phyloP scores from a whole-genome alignment of 2,888 invertebrate species.

The Ecliptopera silaceata region DNA sequence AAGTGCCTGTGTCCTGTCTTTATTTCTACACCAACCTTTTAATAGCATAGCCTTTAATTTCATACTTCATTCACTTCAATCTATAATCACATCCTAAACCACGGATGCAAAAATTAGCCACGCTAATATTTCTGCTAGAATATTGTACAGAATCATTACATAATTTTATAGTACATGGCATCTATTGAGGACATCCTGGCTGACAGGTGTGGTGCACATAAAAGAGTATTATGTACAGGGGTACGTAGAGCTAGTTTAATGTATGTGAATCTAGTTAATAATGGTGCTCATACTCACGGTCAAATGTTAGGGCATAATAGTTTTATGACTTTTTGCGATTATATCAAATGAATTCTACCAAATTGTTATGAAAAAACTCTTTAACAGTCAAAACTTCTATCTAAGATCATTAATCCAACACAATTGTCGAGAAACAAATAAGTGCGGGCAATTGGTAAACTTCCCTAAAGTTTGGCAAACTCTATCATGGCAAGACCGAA shows the following conservation, averaged over 20 bases:
- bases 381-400: not conserved
- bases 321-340: conserved; percentile 13
- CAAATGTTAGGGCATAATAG: conserved; percentile 21
- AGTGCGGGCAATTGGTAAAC: not conserved
- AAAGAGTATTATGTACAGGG: conserved; percentile 20
- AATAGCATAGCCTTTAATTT: not conserved
- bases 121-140: conserved; percentile 1
- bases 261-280: conserved; percentile 22
- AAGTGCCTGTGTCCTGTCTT: not conserved
- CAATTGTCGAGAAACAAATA: not conserved
- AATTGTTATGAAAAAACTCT: not conserved
- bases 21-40: not conserved
- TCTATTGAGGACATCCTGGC: conserved; percentile 61
- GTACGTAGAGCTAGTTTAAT: conserved; percentile 11
- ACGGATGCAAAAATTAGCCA: conserved; percentile 13
- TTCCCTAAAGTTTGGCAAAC: not conserved
- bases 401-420: not conserved
- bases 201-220: conserved; percentile 46
- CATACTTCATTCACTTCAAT: conserved; percentile 1
- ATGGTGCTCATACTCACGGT: conserved; percentile 24
- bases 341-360: not conserved
- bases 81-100: not conserved
- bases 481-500: not conserved
- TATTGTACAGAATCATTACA: conserved; percentile 5
- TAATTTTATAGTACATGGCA: conserved; percentile 38